A percentile compares a stretch with the other conserved stretches of the same genome.
Evolutionary conservation across 2,113 vertebrate species (phyloP).

Genomic region (Serinus canaria): DNA sequence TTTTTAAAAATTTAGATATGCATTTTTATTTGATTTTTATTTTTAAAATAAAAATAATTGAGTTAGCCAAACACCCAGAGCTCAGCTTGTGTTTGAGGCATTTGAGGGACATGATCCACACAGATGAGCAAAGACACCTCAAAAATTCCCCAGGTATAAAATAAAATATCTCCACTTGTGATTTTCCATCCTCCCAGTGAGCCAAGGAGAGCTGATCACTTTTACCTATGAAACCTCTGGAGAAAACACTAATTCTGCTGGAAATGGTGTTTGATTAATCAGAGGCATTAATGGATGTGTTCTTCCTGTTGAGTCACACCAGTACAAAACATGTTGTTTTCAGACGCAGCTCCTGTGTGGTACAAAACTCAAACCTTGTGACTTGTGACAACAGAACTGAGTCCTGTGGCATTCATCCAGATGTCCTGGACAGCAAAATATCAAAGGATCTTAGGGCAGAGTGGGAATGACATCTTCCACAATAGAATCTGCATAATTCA

Average conservation of each 20-base stretch:
- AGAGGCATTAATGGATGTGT: neutral
- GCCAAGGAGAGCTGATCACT: neutral
- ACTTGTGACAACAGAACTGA: neutral
- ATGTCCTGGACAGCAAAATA: neutral
- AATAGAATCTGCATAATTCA: neutral
- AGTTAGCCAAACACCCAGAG: neutral
- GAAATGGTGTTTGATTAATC: slow-evolving; percentile 28
- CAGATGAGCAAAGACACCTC: neutral
- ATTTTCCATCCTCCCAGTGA: neutral
- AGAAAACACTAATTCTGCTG: slow-evolving; percentile 27
- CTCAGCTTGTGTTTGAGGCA: neutral
- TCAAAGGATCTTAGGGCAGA: neutral
- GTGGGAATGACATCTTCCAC: neutral
- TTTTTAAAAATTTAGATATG: accelerated
- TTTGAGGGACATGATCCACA: neutral
- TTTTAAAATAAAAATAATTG: neutral
- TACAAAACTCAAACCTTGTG: neutral
- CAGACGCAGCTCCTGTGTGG: neutral
- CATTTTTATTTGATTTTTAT: accelerated
- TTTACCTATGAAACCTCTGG: neutral
- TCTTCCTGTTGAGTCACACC: slow-evolving; percentile 35
- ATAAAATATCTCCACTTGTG: neutral
- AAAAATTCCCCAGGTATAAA: neutral
- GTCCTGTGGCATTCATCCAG: neutral
- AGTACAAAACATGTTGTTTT: neutral